Evolutionary conservation across 2,888 invertebrate genomes (phyloP).

Genomic region (Carterocephalus palaemon): DNA sequence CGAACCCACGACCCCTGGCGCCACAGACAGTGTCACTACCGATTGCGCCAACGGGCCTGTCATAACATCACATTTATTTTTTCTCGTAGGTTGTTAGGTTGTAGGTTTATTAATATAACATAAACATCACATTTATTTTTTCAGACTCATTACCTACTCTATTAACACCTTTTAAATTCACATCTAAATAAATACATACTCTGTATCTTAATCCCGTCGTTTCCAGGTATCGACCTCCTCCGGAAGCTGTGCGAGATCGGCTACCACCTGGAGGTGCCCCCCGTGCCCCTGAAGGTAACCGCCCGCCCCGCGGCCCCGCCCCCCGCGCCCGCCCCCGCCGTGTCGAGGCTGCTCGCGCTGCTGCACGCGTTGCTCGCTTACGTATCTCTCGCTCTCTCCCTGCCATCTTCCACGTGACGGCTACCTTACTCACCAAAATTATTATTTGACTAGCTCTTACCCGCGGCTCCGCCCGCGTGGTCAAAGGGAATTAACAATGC

Average conservation of each 20-base stretch:
- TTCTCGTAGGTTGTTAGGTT: too few species aligned
- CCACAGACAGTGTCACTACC: too few species aligned
- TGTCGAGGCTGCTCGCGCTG: slow-evolving; percentile 36
- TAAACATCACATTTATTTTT: background rate
- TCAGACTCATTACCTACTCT: background rate
- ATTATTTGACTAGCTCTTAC: too few species aligned
- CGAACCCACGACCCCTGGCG: too few species aligned
- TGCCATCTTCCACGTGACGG: slow-evolving; percentile 26
- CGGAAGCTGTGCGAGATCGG: slow-evolving; percentile 83
- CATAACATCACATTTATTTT: too few species aligned
- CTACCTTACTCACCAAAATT: slow-evolving; percentile 2
- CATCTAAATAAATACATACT: background rate
- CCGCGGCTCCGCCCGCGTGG: too few species aligned
- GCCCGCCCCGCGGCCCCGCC: slow-evolving; percentile 18
- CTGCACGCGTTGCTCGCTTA: slow-evolving; percentile 28
- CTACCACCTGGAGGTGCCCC: slow-evolving; percentile 84
- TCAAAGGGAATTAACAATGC: too few species aligned
- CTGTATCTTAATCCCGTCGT: slow-evolving; percentile 9
- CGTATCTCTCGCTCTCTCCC: slow-evolving; percentile 22
- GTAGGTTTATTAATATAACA: too few species aligned
- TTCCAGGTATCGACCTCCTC: slow-evolving; percentile 80
- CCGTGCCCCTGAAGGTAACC: slow-evolving; percentile 82
- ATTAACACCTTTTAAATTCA: background rate
- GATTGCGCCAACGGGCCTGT: too few species aligned
- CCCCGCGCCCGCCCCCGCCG: slow-evolving; percentile 19